Evolutionary conservation across 2,113 vertebrate genomes (phyloP), one percentile per base, ranked within the genome.

Genomic region (Oreochromis tanganicae): DNA sequence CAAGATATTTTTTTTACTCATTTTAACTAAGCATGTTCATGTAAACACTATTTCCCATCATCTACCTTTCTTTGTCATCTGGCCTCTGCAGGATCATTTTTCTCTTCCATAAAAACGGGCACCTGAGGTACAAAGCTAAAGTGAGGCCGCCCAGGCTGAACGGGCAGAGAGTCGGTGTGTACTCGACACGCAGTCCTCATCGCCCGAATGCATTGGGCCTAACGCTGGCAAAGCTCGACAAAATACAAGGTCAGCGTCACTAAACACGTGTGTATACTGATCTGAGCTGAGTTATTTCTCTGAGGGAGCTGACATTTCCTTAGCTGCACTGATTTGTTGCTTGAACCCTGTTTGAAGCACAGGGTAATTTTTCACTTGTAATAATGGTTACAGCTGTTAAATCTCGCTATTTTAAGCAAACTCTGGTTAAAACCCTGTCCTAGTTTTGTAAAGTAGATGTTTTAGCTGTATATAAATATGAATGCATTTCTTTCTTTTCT

Each of bases 31-130:
- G 21, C 29, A 16, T 19, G 14, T 9, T 29, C 21, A 48, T 4
- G 5, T 11, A 13, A 56, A 7, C 10, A 27, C 16, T 46, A 24
- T 10, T 59, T 87, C 7, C 56, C 32, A 19, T 63, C 1, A 46
- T 32, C 7, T 27, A 27, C 71, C 12, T 52, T 11, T 68, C 9
- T 85, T 19, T 86, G 16, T 81, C 81, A 59, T 52, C 34, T 78
- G 56, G n/a, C 85, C 63, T 55, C 6, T 68, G 14, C 88, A 98
- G 98, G 98, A 95, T 98, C 56, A 96, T 98, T 82, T 98, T 98
- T 93, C 92, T 98, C 83, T 98, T 98, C 92, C 97, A 98, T 87
- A 97, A 97, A 95, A 98, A 98, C 7, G 98, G 97, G 3, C 97
- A 96, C 93, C 93, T 97, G 92, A 97, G 93, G 85, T 96, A 82